Percentiles rank a stretch among this genome's conserved stretches.
Conservation (phyloP, 2,113 vertebrate species). For the Suricata suricatta region DNA sequence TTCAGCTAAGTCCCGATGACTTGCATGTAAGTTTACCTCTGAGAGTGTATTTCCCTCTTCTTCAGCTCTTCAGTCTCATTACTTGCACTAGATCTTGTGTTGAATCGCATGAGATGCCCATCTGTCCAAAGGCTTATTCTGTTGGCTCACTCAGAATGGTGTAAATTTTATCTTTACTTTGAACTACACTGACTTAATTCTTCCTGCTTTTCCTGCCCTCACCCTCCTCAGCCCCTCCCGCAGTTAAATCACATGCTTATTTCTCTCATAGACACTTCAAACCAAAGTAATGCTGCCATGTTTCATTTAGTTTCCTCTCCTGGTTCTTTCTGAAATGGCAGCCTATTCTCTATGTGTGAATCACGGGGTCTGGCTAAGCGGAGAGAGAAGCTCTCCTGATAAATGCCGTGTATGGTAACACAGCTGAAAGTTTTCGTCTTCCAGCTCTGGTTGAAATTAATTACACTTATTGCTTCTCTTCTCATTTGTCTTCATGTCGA, state of each 20-base stretch:
- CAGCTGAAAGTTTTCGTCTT: slow-evolving; percentile 52
- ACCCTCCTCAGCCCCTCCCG: too few species aligned
- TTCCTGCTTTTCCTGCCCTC: not conserved
- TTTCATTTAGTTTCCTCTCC: not conserved
- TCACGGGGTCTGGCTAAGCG: not conserved
- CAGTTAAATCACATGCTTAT: not conserved
- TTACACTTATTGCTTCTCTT: slow-evolving; percentile 58
- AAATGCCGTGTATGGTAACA: not conserved
- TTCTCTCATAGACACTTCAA: not conserved
- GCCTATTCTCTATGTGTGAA: not conserved
- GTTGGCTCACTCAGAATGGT: not conserved
- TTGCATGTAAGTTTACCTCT: slow-evolving; percentile 48
- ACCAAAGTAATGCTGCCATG: not conserved
- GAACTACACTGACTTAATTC: not conserved
- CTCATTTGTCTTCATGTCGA: slow-evolving; percentile 69
- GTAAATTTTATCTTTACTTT: slow-evolving; percentile 46
- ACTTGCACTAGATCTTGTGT: not conserved
- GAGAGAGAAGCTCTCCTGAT: not conserved
- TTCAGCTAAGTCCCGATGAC: slow-evolving; percentile 6
- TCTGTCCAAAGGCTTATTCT: not conserved
- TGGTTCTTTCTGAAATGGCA: not conserved
- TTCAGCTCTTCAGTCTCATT: not conserved
- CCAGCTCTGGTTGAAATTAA: slow-evolving; percentile 68
- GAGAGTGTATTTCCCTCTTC: slow-evolving; percentile 40
- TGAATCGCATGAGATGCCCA: not conserved